phyloP scores from a whole-genome alignment of 2,888 invertebrate genomes.

The Diaperis boleti region DNA sequence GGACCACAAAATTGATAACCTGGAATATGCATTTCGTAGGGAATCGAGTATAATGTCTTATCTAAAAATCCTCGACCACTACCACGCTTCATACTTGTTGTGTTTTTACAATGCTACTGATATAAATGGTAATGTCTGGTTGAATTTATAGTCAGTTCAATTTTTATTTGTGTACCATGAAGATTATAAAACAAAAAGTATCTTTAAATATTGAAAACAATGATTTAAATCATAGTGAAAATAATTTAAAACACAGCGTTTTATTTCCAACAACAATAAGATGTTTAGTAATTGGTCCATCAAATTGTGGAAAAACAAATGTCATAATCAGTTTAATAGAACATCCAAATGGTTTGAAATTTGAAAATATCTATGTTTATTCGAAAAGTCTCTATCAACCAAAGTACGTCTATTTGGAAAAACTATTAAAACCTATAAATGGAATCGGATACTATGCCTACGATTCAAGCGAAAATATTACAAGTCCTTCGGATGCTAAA shows the following conservation, averaged over 20 bases:
- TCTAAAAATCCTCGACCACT: constrained; percentile 41
- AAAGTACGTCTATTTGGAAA: constrained; percentile 53
- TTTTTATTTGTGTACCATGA: no score
- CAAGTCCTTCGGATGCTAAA: constrained; percentile 50
- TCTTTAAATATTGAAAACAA: constrained; percentile 27
- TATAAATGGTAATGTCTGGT: no score
- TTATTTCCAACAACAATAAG: constrained; percentile 54
- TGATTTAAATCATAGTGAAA: constrained; percentile 6
- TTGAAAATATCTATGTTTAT: constrained; percentile 61
- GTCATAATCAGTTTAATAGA: constrained; percentile 55
- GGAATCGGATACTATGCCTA: constrained; percentile 51
- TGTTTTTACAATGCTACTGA: constrained; percentile 23
- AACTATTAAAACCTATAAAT: constrained; percentile 46
- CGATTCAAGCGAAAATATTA: constrained; percentile 45
- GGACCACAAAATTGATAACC: constrained; percentile 51
- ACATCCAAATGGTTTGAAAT: constrained; percentile 57
- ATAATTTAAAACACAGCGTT: constrained; percentile 48
- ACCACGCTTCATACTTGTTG: neutral
- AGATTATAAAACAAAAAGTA: no score
- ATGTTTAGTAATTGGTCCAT: constrained; percentile 56
- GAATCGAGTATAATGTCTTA: constrained; percentile 43
- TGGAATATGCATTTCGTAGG: constrained; percentile 46
- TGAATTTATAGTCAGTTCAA: no score
- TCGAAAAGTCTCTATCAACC: constrained; percentile 56
- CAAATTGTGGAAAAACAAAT: constrained; percentile 62